Percentiles rank a stretch among this genome's conserved stretches.
phyloP scores from a whole-genome alignment of 37 sponge, comb jelly and placozoan species.

The Oscarella lobularis region DNA sequence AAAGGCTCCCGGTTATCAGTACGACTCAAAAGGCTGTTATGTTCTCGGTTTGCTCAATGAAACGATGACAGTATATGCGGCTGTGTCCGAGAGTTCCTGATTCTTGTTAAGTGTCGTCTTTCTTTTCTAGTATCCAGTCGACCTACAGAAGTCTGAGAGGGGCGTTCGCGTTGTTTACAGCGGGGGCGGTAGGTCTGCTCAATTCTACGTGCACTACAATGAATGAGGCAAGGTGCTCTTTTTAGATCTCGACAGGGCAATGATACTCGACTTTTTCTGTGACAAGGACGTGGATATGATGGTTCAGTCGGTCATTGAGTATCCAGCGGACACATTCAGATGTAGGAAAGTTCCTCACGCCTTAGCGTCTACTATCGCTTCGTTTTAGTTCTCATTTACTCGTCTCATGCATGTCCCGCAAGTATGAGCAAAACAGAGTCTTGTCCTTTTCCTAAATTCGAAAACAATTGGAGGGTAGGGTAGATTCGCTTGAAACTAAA shows the following conservation, averaged over 20 bases:
- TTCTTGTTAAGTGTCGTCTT: neutral
- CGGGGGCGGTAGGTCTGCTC: conserved; percentile 32
- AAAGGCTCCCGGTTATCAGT: neutral
- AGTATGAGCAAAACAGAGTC: neutral
- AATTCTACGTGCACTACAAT: neutral
- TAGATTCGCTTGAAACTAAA: neutral
- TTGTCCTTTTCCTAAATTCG: neutral
- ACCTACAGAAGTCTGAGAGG: conserved; percentile 21
- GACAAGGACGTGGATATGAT: neutral
- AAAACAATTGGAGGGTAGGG: neutral
- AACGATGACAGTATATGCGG: neutral
- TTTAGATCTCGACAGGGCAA: neutral
- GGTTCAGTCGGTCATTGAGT: neutral
- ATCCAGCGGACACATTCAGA: neutral
- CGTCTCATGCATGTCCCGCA: too few relatives aligned
- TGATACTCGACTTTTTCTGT: neutral
- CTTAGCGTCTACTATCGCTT: too few relatives aligned
- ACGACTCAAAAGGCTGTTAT: neutral
- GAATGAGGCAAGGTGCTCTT: neutral
- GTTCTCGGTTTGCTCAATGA: neutral
- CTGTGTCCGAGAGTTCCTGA: too few relatives aligned
- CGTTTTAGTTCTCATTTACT: too few relatives aligned
- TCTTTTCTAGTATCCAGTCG: conserved; percentile 40
- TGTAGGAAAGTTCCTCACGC: neutral
- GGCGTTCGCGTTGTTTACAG: conserved; percentile 51